Conservation (phyloP, 2,113 vertebrate species). For the Myotis brandtii region DNA sequence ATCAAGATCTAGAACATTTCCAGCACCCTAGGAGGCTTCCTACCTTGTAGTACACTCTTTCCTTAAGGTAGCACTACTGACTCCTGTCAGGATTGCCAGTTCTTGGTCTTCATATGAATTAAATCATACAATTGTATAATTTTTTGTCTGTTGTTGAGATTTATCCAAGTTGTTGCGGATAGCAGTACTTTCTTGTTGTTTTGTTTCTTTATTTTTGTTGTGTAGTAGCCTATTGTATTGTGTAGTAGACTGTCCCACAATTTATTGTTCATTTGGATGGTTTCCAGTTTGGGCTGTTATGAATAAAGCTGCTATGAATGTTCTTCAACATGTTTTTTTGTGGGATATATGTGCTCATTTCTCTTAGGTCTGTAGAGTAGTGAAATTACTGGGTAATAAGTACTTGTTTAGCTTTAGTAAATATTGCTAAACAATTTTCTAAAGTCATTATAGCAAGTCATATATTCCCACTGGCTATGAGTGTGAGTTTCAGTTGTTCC, state of each 20-base stretch:
- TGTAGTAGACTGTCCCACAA: neutral
- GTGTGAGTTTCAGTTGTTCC: neutral
- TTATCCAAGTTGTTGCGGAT: neutral
- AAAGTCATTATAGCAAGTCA: neutral
- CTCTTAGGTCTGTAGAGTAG: neutral
- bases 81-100: neutral
- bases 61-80: neutral
- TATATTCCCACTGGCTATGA: neutral
- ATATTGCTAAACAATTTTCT: neutral
- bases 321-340: neutral
- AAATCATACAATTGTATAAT: neutral
- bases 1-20: neutral
- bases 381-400: constrained; percentile 41
- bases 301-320: constrained; percentile 3
- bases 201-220: neutral
- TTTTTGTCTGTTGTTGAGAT: neutral
- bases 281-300: neutral
- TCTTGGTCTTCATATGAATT: neutral
- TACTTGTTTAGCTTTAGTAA: constrained; percentile 26
- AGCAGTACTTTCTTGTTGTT: neutral
- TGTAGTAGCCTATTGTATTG: neutral
- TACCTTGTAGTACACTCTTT: neutral
- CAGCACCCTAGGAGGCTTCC: neutral
- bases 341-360: neutral
- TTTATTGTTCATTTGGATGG: neutral